Base-by-base conservation (phyloP, 2,113 vertebrate species). In the Pagrus major region DNA sequence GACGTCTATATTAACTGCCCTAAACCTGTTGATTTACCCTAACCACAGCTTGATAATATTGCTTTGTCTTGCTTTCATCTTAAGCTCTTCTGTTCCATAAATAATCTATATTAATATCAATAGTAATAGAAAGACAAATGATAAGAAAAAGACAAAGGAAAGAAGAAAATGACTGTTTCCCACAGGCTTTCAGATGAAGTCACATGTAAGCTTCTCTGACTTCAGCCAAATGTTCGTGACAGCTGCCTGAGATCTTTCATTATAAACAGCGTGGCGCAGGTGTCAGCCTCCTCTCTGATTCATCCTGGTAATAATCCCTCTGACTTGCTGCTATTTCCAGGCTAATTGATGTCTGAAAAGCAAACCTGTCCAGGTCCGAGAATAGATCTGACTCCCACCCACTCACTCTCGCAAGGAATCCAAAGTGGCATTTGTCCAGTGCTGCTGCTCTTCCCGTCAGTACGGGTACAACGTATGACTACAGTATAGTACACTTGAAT, bases 281-380 rank as follows among this genome's bases (percentile, higher is more conserved):
- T 93, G 89, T 84, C 83, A 91, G 82, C 80, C 69, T 86, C 66
- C 78, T 87, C 83, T 81, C 80, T 78, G 81, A 89, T 85, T 92
- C 86, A 88, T 84, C 85, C 79, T 86, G 59, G 71, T 85, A 88
- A 85, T 91, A 90, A 90, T 85, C 67, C 85, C 76, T 79, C 56
- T 71, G 83, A 90, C 84, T 87, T 52, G 67, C 79, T 85, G 88
- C 91, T 94, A 93, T 94, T 94, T 94, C 78, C 80, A 91, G 86
- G 89, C 87, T 93, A 93, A 94, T 93, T 93, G 88, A 92, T 91
- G 88, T 84, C 87, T 93, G 90, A 84, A 88, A 84, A 89, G 86
- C 54, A 79, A 89, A 88, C 70, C 71, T 42, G 14, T 76, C 72
- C 77, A 72, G 25, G 25, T 84, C 89, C 73, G 31, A 88, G 86